A percentile compares a stretch with the other conserved stretches of the same genome.
Conservation (phyloP, 2,113 vertebrate species). For the Anarrhichthys ocellatus region DNA sequence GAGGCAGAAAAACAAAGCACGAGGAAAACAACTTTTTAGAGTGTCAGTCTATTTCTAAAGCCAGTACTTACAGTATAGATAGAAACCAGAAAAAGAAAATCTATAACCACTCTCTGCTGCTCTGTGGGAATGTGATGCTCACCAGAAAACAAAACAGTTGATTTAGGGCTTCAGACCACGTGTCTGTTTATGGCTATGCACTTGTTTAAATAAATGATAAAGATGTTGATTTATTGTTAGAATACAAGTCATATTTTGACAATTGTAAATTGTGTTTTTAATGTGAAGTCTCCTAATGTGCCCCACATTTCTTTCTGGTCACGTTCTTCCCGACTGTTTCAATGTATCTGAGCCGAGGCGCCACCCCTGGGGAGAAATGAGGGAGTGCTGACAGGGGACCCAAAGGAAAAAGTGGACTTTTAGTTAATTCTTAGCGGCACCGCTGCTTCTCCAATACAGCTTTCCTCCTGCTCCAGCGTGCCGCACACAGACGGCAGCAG, state of each 20-base stretch:
- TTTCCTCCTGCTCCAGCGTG: neutral
- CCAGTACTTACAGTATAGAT: constrained; percentile 60
- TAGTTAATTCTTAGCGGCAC: constrained; percentile 43
- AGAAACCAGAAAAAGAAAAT: constrained; percentile 27
- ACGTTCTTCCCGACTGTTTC: constrained; percentile 42
- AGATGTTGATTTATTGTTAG: neutral
- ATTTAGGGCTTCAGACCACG: constrained; percentile 24
- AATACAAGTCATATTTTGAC: constrained; percentile 3
- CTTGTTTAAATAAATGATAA: constrained; percentile 18
- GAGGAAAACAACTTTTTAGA: constrained; percentile 46
- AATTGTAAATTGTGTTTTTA: neutral
- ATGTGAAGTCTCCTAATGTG: neutral
- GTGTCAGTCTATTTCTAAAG: constrained; percentile 46
- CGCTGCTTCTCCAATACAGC: constrained; percentile 5
- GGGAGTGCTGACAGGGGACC: constrained; percentile 24
- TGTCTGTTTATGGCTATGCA: constrained; percentile 6
- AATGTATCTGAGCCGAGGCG: constrained; percentile 3
- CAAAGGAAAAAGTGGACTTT: constrained; percentile 40
- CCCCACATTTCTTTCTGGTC: constrained; percentile 27
- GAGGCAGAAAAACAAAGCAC: constrained; percentile 16
- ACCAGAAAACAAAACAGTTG: constrained; percentile 28
- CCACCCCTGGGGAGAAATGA: constrained; percentile 11
- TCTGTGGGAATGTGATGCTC: constrained; percentile 17
- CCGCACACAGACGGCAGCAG: neutral
- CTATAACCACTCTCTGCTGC: constrained; percentile 10